A percentile compares a stretch with the other conserved stretches of the same genome.
Conservation (phyloP, 2,797 vertebrate genomes). For the Phyllotis vaccarum region DNA sequence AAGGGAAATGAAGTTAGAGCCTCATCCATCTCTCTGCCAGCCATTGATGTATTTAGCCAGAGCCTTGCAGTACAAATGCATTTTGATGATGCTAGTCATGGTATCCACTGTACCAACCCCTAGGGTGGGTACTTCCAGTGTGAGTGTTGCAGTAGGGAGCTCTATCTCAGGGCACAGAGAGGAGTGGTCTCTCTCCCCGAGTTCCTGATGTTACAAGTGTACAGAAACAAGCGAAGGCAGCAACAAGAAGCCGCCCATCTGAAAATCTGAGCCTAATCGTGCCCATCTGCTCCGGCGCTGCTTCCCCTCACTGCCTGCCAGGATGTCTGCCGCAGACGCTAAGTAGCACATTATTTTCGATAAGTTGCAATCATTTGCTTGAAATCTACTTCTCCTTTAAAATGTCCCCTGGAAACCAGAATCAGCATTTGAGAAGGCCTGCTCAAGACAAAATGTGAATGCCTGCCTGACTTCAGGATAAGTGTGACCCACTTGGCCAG, state of each 20-base stretch:
- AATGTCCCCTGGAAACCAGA: conserved; percentile 85
- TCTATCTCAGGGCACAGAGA: background rate
- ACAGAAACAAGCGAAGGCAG: conserved; percentile 81
- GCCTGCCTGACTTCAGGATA: background rate
- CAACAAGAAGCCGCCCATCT: conserved; percentile 80
- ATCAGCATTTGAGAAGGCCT: conserved; percentile 70
- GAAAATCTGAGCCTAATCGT: conserved; percentile 88
- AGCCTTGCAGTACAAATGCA: conserved; percentile 5
- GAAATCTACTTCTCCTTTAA: conserved; percentile 87
- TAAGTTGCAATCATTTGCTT: conserved; percentile 89
- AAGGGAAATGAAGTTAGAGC: conserved; percentile 40
- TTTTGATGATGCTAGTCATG: background rate
- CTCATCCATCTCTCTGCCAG: conserved; percentile 60
- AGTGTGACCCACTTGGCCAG: background rate
- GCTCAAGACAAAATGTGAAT: fast-evolving
- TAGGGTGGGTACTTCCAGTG: background rate
- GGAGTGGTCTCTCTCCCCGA: background rate
- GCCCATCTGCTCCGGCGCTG: conserved; percentile 88
- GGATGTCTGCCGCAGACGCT: conserved; percentile 87
- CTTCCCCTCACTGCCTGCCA: conserved; percentile 88
- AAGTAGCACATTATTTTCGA: conserved; percentile 89
- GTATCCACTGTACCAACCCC: background rate
- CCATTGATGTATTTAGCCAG: background rate
- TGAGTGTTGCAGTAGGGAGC: background rate
- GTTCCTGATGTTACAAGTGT: conserved; percentile 6